phyloP scores from a whole-genome alignment of 2,888 invertebrate genomes.

The Trachelus iudaicus region DNA sequence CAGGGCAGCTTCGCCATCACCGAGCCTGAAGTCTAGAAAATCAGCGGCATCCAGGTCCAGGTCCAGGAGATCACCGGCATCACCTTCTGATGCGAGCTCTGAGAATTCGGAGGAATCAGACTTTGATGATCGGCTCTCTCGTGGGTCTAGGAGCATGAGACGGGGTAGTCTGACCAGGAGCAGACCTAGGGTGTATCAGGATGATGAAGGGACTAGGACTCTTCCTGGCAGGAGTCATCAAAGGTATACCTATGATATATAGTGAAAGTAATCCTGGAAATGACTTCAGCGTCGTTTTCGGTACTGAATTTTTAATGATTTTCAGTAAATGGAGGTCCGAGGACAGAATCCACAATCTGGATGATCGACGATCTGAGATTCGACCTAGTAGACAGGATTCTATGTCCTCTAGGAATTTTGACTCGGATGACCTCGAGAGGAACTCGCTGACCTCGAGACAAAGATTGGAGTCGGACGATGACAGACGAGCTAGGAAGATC shows the following conservation, averaged over 20 bases:
- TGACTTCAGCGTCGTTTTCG: background rate
- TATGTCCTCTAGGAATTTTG: conserved; percentile 28
- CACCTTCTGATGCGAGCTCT: conserved; percentile 61
- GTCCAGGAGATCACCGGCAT: conserved; percentile 59
- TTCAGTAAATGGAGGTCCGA: conserved; percentile 53
- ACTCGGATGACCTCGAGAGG: conserved; percentile 40
- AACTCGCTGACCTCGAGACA: conserved; percentile 35
- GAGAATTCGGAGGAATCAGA: conserved; percentile 73
- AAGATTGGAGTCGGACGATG: conserved; percentile 20
- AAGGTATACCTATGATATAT: conserved; percentile 39
- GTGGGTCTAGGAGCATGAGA: conserved; percentile 53
- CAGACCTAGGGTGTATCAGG: conserved; percentile 44
- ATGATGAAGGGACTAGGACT: conserved; percentile 44
- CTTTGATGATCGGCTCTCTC: conserved; percentile 64
- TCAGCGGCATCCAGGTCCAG: conserved; percentile 72
- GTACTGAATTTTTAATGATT: background rate
- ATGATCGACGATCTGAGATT: conserved; percentile 53
- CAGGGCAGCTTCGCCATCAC: conserved; percentile 75
- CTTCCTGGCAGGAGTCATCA: conserved; percentile 45
- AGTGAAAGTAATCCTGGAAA: background rate
- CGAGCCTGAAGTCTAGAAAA: conserved; percentile 77
- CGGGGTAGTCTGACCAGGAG: conserved; percentile 53
- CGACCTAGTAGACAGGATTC: conserved; percentile 40
- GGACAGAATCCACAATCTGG: conserved; percentile 49
- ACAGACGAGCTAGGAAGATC: conserved; percentile 22